Base-by-base conservation (phyloP, 2,113 vertebrate species). In the Oryzias curvinotus region DNA sequence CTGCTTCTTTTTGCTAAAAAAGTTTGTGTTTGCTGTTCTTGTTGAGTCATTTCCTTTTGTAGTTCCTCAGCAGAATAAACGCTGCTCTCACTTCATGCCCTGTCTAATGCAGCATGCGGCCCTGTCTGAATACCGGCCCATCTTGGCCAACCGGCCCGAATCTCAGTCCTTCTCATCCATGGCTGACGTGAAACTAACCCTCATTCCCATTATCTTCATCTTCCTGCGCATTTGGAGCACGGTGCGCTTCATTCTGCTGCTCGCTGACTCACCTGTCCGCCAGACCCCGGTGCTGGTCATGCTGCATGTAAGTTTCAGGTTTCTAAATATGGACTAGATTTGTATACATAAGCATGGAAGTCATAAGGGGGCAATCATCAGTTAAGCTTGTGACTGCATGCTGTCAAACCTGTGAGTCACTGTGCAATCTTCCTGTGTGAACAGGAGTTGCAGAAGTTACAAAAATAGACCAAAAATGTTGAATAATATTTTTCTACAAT, bases 181-280 rank as follows among this genome's bases (percentile, higher is more conserved):
- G 57, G 95, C 95, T 0, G 96, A 99, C 25, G 91, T 81, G 87
- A 99, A 99, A 78, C 85, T 99, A 14, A 85, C 94, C 3, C 91
- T 98, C 81, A 98, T 99, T 77, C 96, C 97, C 0, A 42, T 98
- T 62, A 94, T 98, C 85, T 99, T 99, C 80, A 95, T 99, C 53
- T 36, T 89, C 68, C 93, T 98, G 19, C 94, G 96, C 5, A 80
- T 97, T 65, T 98, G 96, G 97, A 98, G 96, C 90, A 96, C 96
- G 0, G 82, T 97, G 57, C 93, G 96, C 2, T 98, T 99, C 64
- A 21, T 96, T 1, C 91, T 99, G 74, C 92, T 96, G 6, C 92
- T 98, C n/a, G 87, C 82, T 0, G 60, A 70, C 69, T 98, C 96
- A 5, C 82, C 89, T 0, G 93, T 85, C 0, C 90, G 95, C 75